phyloP scores from a whole-genome alignment of 2,888 invertebrate species.

The Euspilapteryx auroguttella region DNA sequence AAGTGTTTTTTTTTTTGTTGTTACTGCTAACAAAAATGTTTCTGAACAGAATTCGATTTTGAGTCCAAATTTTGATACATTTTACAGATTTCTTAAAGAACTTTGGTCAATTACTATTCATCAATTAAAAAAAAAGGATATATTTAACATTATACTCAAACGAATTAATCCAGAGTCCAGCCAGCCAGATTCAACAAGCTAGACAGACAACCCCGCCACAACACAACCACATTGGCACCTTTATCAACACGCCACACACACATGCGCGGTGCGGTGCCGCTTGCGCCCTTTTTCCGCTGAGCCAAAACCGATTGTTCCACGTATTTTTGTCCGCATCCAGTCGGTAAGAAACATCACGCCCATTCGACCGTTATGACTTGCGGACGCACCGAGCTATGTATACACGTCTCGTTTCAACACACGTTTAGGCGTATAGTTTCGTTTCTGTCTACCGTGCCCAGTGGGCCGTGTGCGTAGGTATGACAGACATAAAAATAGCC shows the following conservation, averaged over 20 bases:
- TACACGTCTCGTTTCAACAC: slow-evolving; percentile 43
- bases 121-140: too few relatives aligned
- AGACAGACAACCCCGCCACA: too few relatives aligned
- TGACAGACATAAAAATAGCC: slow-evolving; percentile 61
- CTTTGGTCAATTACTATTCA: too few relatives aligned
- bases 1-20: too few relatives aligned
- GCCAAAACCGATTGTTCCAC: slow-evolving; percentile 51
- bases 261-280: slow-evolving; percentile 12
- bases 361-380: slow-evolving; percentile 62
- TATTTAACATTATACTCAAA: too few relatives aligned
- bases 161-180: too few relatives aligned
- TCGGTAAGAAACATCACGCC: slow-evolving; percentile 62
- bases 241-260: slow-evolving; percentile 5
- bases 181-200: too few relatives aligned
- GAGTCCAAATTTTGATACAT: too few relatives aligned
- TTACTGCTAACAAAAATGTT: too few relatives aligned
- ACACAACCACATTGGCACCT: too few relatives aligned
- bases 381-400: slow-evolving; percentile 48
- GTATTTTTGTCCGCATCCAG: slow-evolving; percentile 58
- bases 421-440: slow-evolving; percentile 32
- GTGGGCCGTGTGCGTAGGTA: slow-evolving; percentile 54
- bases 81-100: too few relatives aligned
- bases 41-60: too few relatives aligned
- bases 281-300: slow-evolving; percentile 30
- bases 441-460: slow-evolving; percentile 49